Conservation (phyloP, 2,888 invertebrate species). For the Chalcosyrphus nemorum region DNA sequence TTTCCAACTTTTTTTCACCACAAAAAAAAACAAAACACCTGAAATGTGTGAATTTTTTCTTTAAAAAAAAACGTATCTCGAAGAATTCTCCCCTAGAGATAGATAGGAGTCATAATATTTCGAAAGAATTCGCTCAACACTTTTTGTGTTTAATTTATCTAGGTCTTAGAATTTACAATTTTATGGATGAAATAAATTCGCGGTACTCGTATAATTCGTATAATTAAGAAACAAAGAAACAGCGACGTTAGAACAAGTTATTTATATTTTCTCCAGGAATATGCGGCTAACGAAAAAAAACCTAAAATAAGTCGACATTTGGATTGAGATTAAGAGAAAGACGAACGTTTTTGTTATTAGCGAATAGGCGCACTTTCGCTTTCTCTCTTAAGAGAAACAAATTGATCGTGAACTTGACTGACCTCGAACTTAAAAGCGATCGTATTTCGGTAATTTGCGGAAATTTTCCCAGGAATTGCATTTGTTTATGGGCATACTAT, state of each 20-base stretch:
- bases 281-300: too few species aligned
- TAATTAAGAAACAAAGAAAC: background rate
- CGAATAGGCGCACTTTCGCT: background rate
- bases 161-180: background rate
- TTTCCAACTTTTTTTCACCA: constrained; percentile 1
- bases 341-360: background rate
- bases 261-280: background rate
- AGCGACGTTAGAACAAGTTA: background rate
- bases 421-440: background rate
- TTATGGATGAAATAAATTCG: background rate
- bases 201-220: background rate
- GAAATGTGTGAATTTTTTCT: background rate
- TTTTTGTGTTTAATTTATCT: background rate
- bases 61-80: too few species aligned
- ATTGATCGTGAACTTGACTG: background rate
- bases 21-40: constrained; percentile 9
- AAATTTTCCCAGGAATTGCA: background rate
- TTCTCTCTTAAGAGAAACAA: background rate
- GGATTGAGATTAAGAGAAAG: background rate
- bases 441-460: background rate
- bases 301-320: background rate
- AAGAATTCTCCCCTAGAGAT: background rate
- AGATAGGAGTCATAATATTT: background rate
- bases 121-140: background rate
- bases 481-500: too few species aligned